Evolutionary conservation across 1,140 invertebrate species (phyloP).

Genomic region (Holcopasites calliopsidis): DNA sequence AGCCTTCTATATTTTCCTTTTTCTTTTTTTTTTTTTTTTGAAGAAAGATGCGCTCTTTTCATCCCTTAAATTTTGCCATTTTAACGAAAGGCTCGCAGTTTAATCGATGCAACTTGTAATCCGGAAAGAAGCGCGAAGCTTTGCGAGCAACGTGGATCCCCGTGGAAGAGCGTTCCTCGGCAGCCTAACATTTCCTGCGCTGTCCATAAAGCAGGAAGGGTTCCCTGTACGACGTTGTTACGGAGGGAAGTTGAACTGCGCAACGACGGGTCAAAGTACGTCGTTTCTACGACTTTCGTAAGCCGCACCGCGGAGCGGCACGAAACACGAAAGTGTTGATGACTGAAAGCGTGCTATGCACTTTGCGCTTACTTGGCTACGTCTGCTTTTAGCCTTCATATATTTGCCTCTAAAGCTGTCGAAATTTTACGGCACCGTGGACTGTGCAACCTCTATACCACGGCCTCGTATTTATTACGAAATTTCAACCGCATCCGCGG

Average conservation of each 20-base stretch:
- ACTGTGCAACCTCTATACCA: neutral
- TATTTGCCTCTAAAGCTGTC: conserved; percentile 51
- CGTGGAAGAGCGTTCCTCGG: neutral
- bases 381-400: conserved; percentile 42
- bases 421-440: conserved; percentile 52
- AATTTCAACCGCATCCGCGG: conserved; percentile 32
- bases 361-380: conserved; percentile 42
- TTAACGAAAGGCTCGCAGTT: neutral
- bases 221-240: conserved; percentile 11
- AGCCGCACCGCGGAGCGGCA: neutral
- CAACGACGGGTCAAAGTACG: conserved; percentile 42
- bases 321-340: conserved; percentile 39
- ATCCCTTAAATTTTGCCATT: too few species aligned
- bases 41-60: too few species aligned
- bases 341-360: conserved; percentile 39
- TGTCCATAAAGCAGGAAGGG: conserved; percentile 39
- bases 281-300: conserved; percentile 31
- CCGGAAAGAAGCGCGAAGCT: neutral
- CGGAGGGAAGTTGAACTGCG: conserved; percentile 25
- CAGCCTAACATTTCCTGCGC: conserved; percentile 25
- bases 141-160: conserved; percentile 22
- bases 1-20: too few species aligned
- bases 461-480: conserved; percentile 46
- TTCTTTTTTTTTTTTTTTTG: too few species aligned
- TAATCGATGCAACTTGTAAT: conserved; percentile 25